Percentiles rank a stretch among this genome's conserved stretches.
These are phyloP conservation scores for Arvicanthis niloticus DNA, from an alignment of 2,113 vertebrate genomes.

Conservation along the genomic window DNA sequence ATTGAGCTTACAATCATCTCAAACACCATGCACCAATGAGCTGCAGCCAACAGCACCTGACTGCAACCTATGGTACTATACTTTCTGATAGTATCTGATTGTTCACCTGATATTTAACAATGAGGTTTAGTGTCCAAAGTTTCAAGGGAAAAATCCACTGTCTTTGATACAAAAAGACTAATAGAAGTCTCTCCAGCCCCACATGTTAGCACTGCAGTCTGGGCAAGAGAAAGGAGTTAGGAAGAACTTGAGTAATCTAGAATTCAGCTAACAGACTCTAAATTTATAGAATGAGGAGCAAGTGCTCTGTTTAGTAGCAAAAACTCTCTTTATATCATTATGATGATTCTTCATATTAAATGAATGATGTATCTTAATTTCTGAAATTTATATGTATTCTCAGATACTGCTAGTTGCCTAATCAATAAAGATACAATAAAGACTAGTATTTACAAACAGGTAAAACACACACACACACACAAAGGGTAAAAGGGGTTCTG, in stretches of 20 bases:
- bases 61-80: not conserved
- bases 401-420: not conserved
- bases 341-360: not conserved
- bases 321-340: not conserved
- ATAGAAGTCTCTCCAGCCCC: not conserved
- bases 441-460: not conserved
- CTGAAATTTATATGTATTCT: not conserved
- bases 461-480: not conserved
- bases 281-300: not conserved
- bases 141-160: not conserved
- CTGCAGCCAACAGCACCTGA: not conserved
- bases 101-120: slow-evolving; percentile 50
- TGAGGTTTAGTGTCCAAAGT: slow-evolving; percentile 21
- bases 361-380: not conserved
- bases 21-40: not conserved
- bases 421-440: not conserved
- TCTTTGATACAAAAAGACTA: slow-evolving; percentile 21
- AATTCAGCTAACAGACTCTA: not conserved
- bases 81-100: slow-evolving; percentile 17
- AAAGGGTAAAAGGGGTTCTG: not conserved
- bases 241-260: not conserved
- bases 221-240: not conserved
- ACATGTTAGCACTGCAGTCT: not conserved
- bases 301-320: not conserved
- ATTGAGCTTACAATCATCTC: not conserved